Percentiles rank a stretch among this genome's conserved stretches.
Evolutionary conservation across 2,888 invertebrate species (phyloP).

Genomic region (Odontothrips loti): DNA sequence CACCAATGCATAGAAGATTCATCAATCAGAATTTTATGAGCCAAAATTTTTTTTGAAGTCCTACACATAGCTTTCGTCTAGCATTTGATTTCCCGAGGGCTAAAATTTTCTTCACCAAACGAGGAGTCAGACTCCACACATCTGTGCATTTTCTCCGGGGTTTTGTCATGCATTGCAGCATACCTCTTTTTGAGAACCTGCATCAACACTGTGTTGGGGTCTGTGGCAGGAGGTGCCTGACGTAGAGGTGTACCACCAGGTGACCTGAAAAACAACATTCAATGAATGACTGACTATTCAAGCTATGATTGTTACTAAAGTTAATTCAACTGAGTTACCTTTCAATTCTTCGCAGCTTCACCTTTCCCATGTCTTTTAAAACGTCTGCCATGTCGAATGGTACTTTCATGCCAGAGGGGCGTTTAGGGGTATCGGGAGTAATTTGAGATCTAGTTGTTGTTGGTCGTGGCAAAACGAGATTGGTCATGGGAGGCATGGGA

Average conservation of each 20-base stretch:
- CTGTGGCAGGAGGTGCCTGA: not conserved
- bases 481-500: not conserved
- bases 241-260: not conserved
- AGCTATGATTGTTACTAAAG: not conserved
- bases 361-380: constrained; percentile 7
- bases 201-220: constrained; percentile 14
- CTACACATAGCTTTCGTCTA: not conserved
- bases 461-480: not conserved
- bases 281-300: not conserved
- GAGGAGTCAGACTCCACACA: not conserved
- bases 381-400: constrained; percentile 1
- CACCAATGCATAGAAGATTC: not conserved
- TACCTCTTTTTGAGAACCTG: constrained; percentile 3
- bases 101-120: constrained; percentile 1
- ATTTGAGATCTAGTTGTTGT: not conserved
- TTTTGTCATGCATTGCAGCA: constrained; percentile 18
- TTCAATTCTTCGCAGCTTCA: not conserved
- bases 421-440: not conserved
- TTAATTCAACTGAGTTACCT: not conserved
- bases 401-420: not conserved
- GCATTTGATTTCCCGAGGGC: not conserved
- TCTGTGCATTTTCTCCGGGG: not conserved
- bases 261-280: not conserved
- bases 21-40: not conserved
- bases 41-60: no score